phyloP scores from a whole-genome alignment of 1,140 invertebrate species.

The Elysia chlorotica region DNA sequence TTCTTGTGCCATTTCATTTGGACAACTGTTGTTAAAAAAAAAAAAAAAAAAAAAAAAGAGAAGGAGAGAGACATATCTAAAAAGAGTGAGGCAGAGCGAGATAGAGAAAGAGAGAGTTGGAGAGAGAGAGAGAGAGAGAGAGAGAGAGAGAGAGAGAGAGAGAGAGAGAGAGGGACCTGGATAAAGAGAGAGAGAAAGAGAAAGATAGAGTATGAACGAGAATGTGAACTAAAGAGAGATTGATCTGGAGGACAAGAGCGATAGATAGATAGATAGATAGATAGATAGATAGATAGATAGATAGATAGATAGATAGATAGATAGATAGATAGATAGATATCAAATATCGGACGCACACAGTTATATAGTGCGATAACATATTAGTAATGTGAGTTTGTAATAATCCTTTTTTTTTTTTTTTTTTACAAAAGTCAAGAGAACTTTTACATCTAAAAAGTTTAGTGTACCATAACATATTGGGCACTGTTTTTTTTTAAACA shows the following conservation, averaged over 20 bases:
- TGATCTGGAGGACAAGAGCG: background rate
- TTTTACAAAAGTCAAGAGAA: too few species aligned
- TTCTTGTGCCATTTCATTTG: too few species aligned
- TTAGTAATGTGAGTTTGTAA: too few species aligned
- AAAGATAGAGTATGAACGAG: background rate
- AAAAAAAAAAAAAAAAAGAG: background rate
- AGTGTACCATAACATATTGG: too few species aligned
- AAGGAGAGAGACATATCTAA: too few species aligned
- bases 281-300: background rate
- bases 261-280: background rate
- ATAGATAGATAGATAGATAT: too few species aligned
- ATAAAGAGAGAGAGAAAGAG: background rate
- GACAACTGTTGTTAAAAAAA: too few species aligned
- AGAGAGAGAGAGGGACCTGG: background rate
- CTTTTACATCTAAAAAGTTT: too few species aligned
- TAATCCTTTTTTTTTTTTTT: too few species aligned
- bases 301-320: background rate
- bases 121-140: background rate
- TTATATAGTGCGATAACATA: too few species aligned
- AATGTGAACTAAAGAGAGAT: background rate
- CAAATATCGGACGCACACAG: too few species aligned
- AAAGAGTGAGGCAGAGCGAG: background rate
- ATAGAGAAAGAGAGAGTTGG: background rate
- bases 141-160: background rate
- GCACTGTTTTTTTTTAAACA: too few species aligned